Percentiles rank a stretch among this genome's conserved stretches.
Evolutionary conservation across 2,888 invertebrate species (phyloP).

Genomic region (Antitype chi): DNA sequence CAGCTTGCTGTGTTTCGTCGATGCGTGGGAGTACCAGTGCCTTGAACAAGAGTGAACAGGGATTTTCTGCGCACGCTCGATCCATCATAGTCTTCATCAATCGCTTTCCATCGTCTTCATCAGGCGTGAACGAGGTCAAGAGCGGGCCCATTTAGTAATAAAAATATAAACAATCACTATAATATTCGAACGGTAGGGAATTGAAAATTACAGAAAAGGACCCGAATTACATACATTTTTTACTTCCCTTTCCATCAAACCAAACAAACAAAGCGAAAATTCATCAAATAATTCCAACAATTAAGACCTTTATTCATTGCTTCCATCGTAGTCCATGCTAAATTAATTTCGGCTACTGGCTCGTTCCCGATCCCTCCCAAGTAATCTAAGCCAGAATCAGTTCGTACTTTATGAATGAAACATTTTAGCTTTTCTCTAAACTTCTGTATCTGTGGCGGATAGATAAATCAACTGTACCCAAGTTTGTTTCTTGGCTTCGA

Average conservation of each 20-base stretch:
- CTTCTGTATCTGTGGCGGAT: conserved; percentile 66
- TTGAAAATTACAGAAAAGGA: neutral
- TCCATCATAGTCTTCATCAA: too few species aligned
- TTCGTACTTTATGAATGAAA: conserved; percentile 70
- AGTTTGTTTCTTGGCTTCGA: conserved; percentile 66
- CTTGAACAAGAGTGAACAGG: too few species aligned
- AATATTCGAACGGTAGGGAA: neutral
- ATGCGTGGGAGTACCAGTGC: too few species aligned
- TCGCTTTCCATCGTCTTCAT: too few species aligned
- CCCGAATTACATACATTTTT: conserved; percentile 13
- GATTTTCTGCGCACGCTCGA: too few species aligned
- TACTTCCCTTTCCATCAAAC: conserved; percentile 29
- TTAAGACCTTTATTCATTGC: conserved; percentile 57
- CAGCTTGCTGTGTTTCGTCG: too few species aligned
- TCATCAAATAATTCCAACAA: conserved; percentile 58
- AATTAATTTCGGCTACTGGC: conserved; percentile 63
- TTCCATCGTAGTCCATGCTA: conserved; percentile 55
- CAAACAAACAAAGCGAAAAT: conserved; percentile 50
- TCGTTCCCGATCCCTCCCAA: conserved; percentile 58
- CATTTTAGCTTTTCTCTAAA: conserved; percentile 67
- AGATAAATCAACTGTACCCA: conserved; percentile 70
- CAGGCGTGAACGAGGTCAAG: too few species aligned
- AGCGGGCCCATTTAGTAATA: too few species aligned
- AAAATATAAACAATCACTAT: too few species aligned
- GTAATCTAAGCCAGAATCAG: conserved; percentile 66